Base-by-base conservation (phyloP, 2,888 invertebrate genomes). In the Dermolepida albohirtum region DNA sequence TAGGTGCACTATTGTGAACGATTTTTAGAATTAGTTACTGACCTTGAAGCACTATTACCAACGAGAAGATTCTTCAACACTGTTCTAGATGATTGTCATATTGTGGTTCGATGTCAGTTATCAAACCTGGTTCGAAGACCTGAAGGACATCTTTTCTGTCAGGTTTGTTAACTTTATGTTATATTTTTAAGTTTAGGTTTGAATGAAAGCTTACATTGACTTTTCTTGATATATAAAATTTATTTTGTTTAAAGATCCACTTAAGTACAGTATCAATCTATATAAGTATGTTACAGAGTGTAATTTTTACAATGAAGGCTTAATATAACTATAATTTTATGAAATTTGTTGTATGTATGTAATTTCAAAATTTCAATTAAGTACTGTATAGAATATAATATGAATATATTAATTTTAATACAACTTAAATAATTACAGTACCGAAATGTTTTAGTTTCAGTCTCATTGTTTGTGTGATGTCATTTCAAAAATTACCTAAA, bases 11-110 rank as follows among this genome's bases (percentile, higher is more conserved):
- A 96, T 81, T 97, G 97, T 83, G 98, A 99, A 85, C 87, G 98
- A 49, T 98, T 98, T 84, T 82, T 99, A 70, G 98, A 99, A 84
- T 86, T 99, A 72, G 88, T 98, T 84, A 97, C 98, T 66, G 99
- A 99, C 82, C 85, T 99, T 74, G 98, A 98, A 80, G 96, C 98
- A 0, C 85, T 98, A 72, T 84, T 99, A 77, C 97, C 97, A 0
- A 99, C 98, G 0, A 88, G 99, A 41, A 88, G 99, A 55, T 99
- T 98, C 84, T 97, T 99, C 84, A 98, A 98, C 84, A 94, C 95
- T 0, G 91, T 99, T 0, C 87, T 99, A 83, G 97, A 98, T 80
- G 96, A 97, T 83, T 91, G 93, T 71, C 98, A 99, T 82, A 85
- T 98, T 41, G 92, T 99, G 51, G 96, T 97, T 8, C 89, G 94